A percentile compares a stretch with the other conserved stretches of the same genome.
Evolutionary conservation across 2,797 vertebrate genomes (phyloP).

Genomic region (Arctocebus calabarensis): DNA sequence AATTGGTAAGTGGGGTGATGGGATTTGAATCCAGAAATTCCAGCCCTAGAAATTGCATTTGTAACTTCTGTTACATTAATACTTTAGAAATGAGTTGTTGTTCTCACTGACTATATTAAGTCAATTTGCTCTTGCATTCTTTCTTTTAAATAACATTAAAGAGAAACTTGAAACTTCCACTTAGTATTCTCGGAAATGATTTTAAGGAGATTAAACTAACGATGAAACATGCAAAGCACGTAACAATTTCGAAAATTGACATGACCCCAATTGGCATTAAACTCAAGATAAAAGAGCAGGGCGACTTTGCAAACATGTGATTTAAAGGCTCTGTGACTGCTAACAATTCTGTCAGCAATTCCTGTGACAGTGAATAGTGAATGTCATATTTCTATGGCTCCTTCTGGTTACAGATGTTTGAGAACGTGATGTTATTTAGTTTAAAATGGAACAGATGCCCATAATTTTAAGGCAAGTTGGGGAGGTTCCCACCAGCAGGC

Average conservation of each 20-base stretch:
- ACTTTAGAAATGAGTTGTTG: background rate
- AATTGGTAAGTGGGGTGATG: background rate
- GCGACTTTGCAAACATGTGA: conserved; percentile 37
- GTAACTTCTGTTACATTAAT: background rate
- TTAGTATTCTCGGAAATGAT: conserved; percentile 63
- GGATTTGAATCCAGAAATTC: background rate
- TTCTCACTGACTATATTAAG: background rate
- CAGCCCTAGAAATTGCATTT: background rate
- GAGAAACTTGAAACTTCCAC: conserved; percentile 37
- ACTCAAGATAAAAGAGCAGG: conserved; percentile 49
- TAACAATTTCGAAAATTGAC: conserved; percentile 13
- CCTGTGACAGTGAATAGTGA: background rate
- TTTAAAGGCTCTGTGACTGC: conserved; percentile 4
- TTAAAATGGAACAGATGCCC: conserved; percentile 14
- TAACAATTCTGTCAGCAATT: background rate
- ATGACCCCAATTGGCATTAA: background rate
- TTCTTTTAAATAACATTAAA: conserved; percentile 41
- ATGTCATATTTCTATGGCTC: background rate
- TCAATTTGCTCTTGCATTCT: conserved; percentile 18
- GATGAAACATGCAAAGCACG: background rate
- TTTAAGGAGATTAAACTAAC: conserved; percentile 60
- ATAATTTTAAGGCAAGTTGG: background rate
- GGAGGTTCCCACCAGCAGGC: background rate
- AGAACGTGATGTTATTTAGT: background rate
- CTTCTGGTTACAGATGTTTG: background rate